phyloP scores from a whole-genome alignment of 2,113 vertebrate species.

The Plecturocebus donacophilus region DNA sequence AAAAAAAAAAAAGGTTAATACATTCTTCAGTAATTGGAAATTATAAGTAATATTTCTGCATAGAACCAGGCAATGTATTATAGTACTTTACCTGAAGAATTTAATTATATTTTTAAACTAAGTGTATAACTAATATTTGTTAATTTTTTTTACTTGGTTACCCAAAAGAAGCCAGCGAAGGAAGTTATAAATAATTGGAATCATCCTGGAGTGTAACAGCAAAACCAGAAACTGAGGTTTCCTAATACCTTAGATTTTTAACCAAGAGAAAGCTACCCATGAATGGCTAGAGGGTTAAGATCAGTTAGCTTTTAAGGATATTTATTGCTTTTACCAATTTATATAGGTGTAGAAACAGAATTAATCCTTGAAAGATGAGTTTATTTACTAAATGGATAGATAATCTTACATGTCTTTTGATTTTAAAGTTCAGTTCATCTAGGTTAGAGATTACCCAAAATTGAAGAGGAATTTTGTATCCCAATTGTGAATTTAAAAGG shows the following conservation, averaged over 20 bases:
- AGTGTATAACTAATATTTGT: background rate
- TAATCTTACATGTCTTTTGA: conserved; percentile 18
- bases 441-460: conserved; percentile 1
- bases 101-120: conserved; percentile 38
- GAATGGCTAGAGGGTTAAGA: background rate
- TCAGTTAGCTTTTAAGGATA: conserved; percentile 27
- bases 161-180: conserved; percentile 2
- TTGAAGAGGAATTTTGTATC: conserved; percentile 35
- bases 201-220: background rate
- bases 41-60: background rate
- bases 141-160: conserved; percentile 5
- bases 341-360: conserved; percentile 13
- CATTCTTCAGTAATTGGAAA: conserved; percentile 42
- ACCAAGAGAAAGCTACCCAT: conserved; percentile 1
- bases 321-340: conserved; percentile 29
- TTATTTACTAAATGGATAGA: background rate
- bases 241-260: conserved; percentile 45
- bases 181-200: background rate
- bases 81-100: background rate
- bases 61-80: background rate
- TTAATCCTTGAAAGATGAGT: conserved; percentile 21
- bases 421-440: conserved; percentile 45
- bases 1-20: background rate
- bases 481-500: conserved; percentile 1
- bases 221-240: conserved; percentile 46